Conservation (phyloP, 2,113 vertebrate genomes). For the Trogon melanurus region DNA sequence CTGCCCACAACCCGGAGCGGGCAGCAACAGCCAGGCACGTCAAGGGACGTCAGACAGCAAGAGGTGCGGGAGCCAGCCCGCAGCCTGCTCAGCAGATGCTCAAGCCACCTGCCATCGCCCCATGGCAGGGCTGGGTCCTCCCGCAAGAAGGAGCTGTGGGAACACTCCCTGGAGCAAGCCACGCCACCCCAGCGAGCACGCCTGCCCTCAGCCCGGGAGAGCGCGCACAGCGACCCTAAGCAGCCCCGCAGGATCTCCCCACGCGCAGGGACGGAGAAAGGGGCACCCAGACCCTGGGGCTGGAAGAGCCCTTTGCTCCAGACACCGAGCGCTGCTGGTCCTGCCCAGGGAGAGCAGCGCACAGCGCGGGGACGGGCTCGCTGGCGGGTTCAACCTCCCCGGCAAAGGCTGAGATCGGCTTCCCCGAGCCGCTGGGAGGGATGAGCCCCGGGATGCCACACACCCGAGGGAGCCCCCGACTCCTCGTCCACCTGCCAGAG, state of each 20-base stretch:
- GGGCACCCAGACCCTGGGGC: fast-evolving
- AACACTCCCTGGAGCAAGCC: not conserved
- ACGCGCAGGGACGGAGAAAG: fast-evolving
- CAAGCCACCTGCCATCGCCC: not conserved
- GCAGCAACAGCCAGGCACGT: not conserved
- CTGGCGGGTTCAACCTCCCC: not conserved
- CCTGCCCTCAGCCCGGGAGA: not conserved
- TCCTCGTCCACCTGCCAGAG: not conserved
- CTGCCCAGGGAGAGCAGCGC: not conserved
- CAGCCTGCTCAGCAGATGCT: not conserved
- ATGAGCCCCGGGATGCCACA: not conserved
- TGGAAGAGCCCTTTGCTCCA: not conserved
- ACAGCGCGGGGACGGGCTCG: not conserved
- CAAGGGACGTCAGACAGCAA: not conserved
- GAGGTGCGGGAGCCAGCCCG: not conserved
- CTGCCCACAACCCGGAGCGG: not conserved
- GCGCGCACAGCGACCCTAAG: not conserved
- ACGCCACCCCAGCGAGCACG: fast-evolving
- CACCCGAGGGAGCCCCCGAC: not conserved
- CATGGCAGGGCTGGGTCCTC: not conserved
- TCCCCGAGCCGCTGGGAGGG: not conserved
- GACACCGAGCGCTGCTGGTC: not conserved
- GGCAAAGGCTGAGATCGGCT: not conserved
- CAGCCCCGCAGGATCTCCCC: not conserved
- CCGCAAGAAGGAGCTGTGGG: not conserved